Evolutionary conservation across 2,113 vertebrate genomes (phyloP), one percentile per base, ranked within the genome.

Genomic region (Coturnix japonica): DNA sequence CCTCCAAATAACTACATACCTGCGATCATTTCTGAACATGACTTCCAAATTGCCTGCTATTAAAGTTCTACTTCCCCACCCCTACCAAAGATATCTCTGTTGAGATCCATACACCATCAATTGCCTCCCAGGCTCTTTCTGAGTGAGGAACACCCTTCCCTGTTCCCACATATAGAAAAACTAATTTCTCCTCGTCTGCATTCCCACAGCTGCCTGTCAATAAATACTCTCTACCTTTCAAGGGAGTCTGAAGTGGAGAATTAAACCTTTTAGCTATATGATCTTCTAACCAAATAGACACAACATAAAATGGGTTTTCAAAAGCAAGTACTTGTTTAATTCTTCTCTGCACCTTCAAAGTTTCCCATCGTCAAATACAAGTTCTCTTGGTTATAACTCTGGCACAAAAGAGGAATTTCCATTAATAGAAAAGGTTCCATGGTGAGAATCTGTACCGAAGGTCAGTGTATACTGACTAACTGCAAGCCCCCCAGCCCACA

Each of bases 381-480:
- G 9, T 76, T 57, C 30, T 49, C 47, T 14, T 60, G 20, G 13
- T n/a, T 35, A 12, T 66, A 85, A 79, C 31, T 35, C 71, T 4
- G 5, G 16, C 22, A 20, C 0, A 11, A 53, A 12, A 22, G 5
- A 67, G 44, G 70, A 84, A 71, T 69, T 88, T 49, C 8, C 63
- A 33, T 61, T 57, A 54, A 37, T 35, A 28, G 49, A 31, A 79
- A 59, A 12, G 13, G 30, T 11, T 74, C 28, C 47, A 19, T 0
- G 37, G 26, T 7, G 39, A 84, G 66, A 85, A 53, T 17, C 7
- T 61, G 33, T 23, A 53, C 49, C 44, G 49, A 16, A 71, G 16
- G 20, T 43, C 51, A 60, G 49, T 39, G 1, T 1, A 10, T 31
- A 26, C 0, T 28, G 46, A 28, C 31, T 33, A 47, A 51, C 1